A percentile compares a stretch with the other conserved stretches of the same genome.
Evolutionary conservation across 2,888 invertebrate species (phyloP).

Genomic region (Amaurobius ferox): DNA sequence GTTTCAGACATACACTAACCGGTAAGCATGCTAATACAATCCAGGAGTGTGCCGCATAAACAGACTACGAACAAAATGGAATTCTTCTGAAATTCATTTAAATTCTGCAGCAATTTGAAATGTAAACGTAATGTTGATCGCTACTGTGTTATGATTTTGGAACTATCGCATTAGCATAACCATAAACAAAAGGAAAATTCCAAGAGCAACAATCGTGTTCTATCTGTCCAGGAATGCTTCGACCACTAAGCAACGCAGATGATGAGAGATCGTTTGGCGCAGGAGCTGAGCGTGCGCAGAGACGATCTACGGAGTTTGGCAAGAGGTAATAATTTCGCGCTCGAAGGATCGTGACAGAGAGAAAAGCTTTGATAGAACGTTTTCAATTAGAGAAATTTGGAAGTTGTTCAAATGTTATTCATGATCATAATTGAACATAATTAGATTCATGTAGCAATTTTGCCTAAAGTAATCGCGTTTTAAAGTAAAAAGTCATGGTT

Average conservation of each 20-base stretch:
- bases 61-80: background rate
- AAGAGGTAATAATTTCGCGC: slow-evolving; percentile 19
- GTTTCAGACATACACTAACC: background rate
- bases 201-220: background rate
- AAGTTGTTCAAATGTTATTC: no score
- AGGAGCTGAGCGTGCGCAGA: slow-evolving; percentile 57
- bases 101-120: background rate
- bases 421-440: no score
- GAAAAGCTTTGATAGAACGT: background rate
- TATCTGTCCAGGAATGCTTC: slow-evolving; percentile 2
- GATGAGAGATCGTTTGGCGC: slow-evolving; percentile 52
- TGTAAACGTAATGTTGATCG: no score
- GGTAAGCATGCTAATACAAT: background rate
- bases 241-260: slow-evolving; percentile 31
- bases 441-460: no score
- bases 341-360: background rate
- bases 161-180: background rate
- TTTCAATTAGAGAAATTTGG: no score
- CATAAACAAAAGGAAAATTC: background rate
- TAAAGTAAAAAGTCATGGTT: no score
- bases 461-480: no score
- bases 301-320: slow-evolving; percentile 26
- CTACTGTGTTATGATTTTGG: background rate
- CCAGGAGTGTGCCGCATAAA: background rate
- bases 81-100: background rate